phyloP scores from a whole-genome alignment of 2,888 invertebrate genomes.

The Calameuta pallipes region DNA sequence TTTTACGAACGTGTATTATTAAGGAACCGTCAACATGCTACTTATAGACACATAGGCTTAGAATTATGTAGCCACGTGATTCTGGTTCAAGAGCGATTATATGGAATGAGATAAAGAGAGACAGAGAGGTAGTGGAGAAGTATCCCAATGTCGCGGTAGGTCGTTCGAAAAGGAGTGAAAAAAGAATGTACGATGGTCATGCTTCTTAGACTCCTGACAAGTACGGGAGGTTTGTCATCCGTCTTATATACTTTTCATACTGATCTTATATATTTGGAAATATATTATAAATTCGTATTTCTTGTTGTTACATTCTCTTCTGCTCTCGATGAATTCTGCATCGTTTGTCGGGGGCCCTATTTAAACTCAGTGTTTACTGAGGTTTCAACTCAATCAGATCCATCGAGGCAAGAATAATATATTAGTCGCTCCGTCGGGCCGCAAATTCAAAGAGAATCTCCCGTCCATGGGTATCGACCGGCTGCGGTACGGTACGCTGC shows the following conservation, averaged over 20 bases:
- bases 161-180: neutral
- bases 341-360: neutral
- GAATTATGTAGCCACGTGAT: neutral
- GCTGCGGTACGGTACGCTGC: neutral
- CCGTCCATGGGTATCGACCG: neutral
- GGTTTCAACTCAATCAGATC: constrained; percentile 42
- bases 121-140: neutral
- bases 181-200: neutral
- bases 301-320: neutral
- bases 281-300: neutral
- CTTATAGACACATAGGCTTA: neutral
- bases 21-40: neutral
- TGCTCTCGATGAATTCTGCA: neutral
- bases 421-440: constrained; percentile 57
- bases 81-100: neutral
- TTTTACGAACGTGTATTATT: neutral
- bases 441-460: constrained; percentile 58
- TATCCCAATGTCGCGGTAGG: neutral
- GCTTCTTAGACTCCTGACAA: neutral
- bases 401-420: constrained; percentile 48
- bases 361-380: neutral
- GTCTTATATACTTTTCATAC: neutral
- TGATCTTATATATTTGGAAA: neutral
- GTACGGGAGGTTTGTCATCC: neutral
- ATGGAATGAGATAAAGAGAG: neutral